These are phyloP conservation scores for Spizella passerina DNA, from an alignment of 2,797 vertebrate genomes.

Conservation along the genomic window DNA sequence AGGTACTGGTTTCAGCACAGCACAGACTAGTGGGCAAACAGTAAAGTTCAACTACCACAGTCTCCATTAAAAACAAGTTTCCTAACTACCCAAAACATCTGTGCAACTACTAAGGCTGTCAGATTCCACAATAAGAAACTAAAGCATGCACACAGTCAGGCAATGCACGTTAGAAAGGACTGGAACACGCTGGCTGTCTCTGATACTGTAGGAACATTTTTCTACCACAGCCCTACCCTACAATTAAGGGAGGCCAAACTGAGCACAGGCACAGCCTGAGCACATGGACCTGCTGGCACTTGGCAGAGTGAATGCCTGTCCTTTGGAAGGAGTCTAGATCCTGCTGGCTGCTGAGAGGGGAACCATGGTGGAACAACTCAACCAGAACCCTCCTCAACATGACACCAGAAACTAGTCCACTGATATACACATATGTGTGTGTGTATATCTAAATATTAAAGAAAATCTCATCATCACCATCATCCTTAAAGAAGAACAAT, in stretches of 20 bases:
- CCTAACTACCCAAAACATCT: not conserved
- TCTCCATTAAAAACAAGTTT: not conserved
- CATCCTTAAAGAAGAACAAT: not conserved
- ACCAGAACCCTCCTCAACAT: not conserved
- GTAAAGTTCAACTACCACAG: not conserved
- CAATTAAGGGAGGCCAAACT: not conserved
- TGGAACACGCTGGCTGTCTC: rapidly evolving
- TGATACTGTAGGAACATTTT: not conserved
- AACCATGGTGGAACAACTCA: not conserved
- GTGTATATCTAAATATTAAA: not conserved
- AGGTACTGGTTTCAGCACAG: not conserved
- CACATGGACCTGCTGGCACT: not conserved
- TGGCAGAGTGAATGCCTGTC: not conserved
- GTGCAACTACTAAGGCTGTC: not conserved
- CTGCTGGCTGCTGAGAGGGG: not conserved
- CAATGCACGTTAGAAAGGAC: rapidly evolving
- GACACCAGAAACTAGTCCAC: not conserved
- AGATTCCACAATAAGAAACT: not conserved
- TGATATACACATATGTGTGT: rapidly evolving
- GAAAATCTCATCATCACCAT: not conserved
- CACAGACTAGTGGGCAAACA: not conserved
- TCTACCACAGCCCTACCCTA: not conserved
- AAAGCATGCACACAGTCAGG: not conserved
- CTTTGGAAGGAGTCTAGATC: not conserved
- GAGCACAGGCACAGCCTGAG: not conserved